Base-by-base conservation (phyloP, 2,113 vertebrate genomes). In the Gavialis gangeticus region DNA sequence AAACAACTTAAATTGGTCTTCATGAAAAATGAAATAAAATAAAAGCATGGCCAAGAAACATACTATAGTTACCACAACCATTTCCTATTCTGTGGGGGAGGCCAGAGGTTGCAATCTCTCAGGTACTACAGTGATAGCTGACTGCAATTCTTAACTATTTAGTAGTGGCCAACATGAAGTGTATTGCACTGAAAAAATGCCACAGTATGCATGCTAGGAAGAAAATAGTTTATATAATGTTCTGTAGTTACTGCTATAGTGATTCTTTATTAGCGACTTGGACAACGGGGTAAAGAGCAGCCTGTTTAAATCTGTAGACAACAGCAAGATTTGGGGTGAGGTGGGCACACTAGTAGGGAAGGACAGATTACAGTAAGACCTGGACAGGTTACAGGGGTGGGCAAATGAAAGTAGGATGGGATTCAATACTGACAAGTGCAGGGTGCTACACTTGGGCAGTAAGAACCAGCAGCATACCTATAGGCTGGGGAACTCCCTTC, bases 71-170 rank as follows among this genome's bases (percentile, higher is more conserved):
- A 89, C 84, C 93, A 85, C 90, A 85, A 17, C 25, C 21, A 73
- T 18, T 95, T 92, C 92, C 93, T 86, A 62, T 59, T 69, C 80
- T 55, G 87, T 89, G 34, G 93, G 58, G 27, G 57, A 82, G 25
- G 59, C 27, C 84, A 60, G 28, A 83, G 69, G 85, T 81, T 78
- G 82, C 95, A 95, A 58, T n/a, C 28, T 25, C 84, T 89, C 60
- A 6, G 24, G 75, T 78, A 87, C 93, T 88, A 77, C 1, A 90
- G 82, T 9, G 37, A 84, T 69, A 84, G 94, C 63, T 83, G 78
- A 87, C 25, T 19, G 76, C 30, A 87, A 92, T 89, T 22, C 15
- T 55, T 91, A 79, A 63, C 69, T 73, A 37, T 71, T 73, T 14
- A 10, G 77, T 92, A 87, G 87, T 77, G 62, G 19, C 30, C 79